Percentiles rank a stretch among this genome's conserved stretches.
Evolutionary conservation across 2,113 vertebrate genomes (phyloP).

Genomic region (rat (Rattus norvegicus)): GRCr8 NC_086031.1:107493001-107493500

Average conservation of each 20-base stretch:
- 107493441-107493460: background rate
- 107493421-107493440: background rate
- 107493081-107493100: background rate
- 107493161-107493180: background rate
- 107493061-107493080: no score
- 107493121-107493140: background rate
- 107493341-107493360: background rate
- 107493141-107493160: background rate
- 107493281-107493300: background rate
- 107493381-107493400: background rate
- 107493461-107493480: accelerated
- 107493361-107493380: background rate
- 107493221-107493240: background rate
- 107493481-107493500: background rate
- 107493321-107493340: background rate
- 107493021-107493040: background rate
- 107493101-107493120: background rate
- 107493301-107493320: background rate
- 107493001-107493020: background rate
- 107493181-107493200: background rate
- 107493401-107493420: background rate
- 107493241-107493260: background rate
- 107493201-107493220: background rate
- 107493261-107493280: no score
- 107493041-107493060: background rate